Base-by-base conservation (phyloP, 1,140 invertebrate species). In the Micrasema longulum region DNA sequence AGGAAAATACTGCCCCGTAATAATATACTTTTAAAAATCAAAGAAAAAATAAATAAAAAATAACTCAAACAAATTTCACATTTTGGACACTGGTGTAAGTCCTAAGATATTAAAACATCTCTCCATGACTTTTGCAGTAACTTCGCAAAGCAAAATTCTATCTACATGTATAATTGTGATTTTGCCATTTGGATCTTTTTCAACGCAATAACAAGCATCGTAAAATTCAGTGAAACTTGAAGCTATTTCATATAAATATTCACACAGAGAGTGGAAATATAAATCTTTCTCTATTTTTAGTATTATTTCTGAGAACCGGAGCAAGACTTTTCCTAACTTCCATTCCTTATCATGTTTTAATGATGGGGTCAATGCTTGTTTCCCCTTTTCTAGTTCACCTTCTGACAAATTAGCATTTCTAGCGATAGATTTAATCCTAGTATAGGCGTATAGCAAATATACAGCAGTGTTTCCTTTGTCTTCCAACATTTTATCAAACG, bases 401-500 rank as follows among this genome's bases (percentile, higher is more conserved):
- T 85, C 77, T 11, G 89, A 86, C 55, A 90, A 81, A 74, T 89
- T 85, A 50, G 92, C 91, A 31, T 88, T 95, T 67, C 96, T 86
- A 1, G 93, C 92, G 76, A 98, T 98, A 0, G 95, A 97, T 72
- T 91, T 88, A 75, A 99, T 99, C 60, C 98, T 88, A 2, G 97
- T 98, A 65, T 96, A 91, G 11, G 96, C 95, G 83, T 99, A 99
- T 3, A 99, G 82, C 2, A 99, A 84, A 82, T 99, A 99, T 0
- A 98, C 97, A 1, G 98, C 98, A 4, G 98, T 99, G 79, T 99
- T 99, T 1, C 98, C 98, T 82, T 95, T 93, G 81, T 99, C 98
- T 78, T 99, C 97, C 35, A 99, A 86, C 98, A 99, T 99, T 89
- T 95, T 97, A 79, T 99, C 97, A 86, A 99, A 99, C 0, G 97